Evolutionary conservation across 2,113 vertebrate species (phyloP), one percentile per base, ranked within the genome.

Genomic region (Cnemophilus loriae): DNA sequence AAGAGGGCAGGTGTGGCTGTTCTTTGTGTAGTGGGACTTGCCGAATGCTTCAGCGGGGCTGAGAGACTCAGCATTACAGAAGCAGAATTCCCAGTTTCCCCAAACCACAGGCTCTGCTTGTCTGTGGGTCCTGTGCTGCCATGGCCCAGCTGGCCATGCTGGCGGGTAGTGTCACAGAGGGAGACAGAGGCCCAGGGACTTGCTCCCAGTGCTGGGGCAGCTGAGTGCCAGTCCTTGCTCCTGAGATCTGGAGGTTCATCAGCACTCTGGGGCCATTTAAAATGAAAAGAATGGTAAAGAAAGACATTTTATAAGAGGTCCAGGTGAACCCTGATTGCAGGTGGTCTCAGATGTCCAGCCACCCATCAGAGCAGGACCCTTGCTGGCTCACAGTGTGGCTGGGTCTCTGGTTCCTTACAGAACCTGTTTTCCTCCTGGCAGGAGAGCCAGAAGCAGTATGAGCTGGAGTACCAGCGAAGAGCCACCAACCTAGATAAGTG

Each of bases 381-480:
- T 49, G 46, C 30, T 55, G 30, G 52, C 53, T 35, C 22, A 20
- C 22, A 4, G 44, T 33, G 32, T 33, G 49, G 5, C 46, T 81
- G 56, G 27, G 44, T 56, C 33, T 64, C 35, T 8, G 2, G 9
- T 65, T 92, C 53, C 83, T 93, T 21, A 73, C 53, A 13, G 32
- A 75, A 52, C 57, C 86, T 71, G 65, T 28, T 89, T 89, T 82
- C 57, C 84, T 37, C 27, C 53, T 59, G 94, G 32, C 78, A 99
- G 99, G 97, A 96, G 86, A 99, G 99, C 90, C 98, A 98, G 95
- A 98, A 98, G 87, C 98, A 97, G 24, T 99, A 99, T 7, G 99
- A 99, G 95, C 91, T 98, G 63, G 98, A 99, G 63, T 98, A 99
- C 77, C 98, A 97, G 47, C 98, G 95, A 93, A 98, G 99, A 89